Evolutionary conservation across 2,797 vertebrate species (phyloP).

Genomic region (Lithobates pipiens): DNA sequence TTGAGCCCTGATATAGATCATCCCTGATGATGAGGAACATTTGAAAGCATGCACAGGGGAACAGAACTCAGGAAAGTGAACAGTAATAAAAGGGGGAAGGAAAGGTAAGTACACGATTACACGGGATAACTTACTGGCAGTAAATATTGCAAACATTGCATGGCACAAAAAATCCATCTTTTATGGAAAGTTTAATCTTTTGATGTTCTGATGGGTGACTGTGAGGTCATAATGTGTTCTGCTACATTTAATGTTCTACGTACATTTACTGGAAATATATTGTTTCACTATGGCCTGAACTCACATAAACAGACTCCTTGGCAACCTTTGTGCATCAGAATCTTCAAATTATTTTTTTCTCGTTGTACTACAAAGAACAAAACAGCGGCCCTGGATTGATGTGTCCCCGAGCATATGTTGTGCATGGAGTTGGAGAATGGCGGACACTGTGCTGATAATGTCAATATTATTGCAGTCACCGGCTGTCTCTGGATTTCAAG

Average conservation of each 20-base stretch:
- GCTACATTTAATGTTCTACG: neutral
- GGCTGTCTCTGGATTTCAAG: neutral
- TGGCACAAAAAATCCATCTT: too few relatives aligned
- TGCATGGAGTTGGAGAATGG: neutral
- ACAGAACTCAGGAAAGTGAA: too few relatives aligned
- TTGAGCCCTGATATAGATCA: too few relatives aligned
- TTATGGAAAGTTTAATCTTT: too few relatives aligned
- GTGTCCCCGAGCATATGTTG: constrained; percentile 2
- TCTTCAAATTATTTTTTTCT: constrained; percentile 11
- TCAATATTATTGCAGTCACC: neutral
- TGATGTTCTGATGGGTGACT: too few relatives aligned
- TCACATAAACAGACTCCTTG: constrained; percentile 25
- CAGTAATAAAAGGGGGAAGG: too few relatives aligned
- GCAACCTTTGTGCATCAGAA: constrained; percentile 32
- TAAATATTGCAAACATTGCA: too few relatives aligned
- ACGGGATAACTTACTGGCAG: too few relatives aligned
- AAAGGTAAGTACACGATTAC: too few relatives aligned
- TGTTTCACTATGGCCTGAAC: constrained; percentile 21
- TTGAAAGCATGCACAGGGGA: too few relatives aligned
- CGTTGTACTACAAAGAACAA: neutral
- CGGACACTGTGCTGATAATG: neutral
- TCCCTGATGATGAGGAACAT: too few relatives aligned
- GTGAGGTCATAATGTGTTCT: too few relatives aligned
- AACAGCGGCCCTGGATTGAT: neutral
- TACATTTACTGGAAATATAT: constrained; percentile 9